Conservation (phyloP, 2,797 vertebrate genomes). For the Loris lydekkerianus region DNA sequence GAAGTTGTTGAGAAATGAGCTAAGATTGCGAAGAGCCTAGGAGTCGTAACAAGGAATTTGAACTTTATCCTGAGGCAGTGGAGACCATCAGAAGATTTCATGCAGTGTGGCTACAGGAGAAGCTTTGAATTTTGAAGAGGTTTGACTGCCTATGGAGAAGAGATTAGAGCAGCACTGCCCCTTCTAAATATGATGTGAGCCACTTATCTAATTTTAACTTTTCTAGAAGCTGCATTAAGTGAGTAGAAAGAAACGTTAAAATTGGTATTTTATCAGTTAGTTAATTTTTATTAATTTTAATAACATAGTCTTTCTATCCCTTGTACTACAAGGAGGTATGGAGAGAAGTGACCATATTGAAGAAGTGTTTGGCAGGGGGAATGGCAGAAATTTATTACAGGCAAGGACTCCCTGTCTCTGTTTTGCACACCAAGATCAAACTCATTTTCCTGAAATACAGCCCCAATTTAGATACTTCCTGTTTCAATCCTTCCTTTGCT, state of each 20-base stretch:
- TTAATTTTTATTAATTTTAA: neutral
- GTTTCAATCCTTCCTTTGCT: neutral
- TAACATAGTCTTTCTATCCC: neutral
- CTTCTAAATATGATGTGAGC: neutral
- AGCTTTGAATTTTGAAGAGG: neutral
- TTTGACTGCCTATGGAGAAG: neutral
- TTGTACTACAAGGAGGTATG: neutral
- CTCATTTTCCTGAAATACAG: slow-evolving; percentile 8
- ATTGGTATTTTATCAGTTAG: neutral
- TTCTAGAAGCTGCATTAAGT: slow-evolving; percentile 14
- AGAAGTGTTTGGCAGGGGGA: neutral
- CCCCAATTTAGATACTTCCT: neutral
- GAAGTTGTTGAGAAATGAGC: neutral
- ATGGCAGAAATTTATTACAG: neutral
- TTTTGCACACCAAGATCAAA: neutral
- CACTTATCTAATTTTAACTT: neutral
- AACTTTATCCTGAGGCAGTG: neutral
- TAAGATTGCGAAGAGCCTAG: neutral
- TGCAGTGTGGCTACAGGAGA: neutral
- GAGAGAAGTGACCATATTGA: neutral
- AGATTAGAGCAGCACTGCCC: neutral
- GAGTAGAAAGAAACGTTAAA: neutral
- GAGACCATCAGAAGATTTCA: neutral
- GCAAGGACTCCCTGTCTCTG: neutral
- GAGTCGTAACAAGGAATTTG: neutral